Evolutionary conservation across 2,113 vertebrate genomes (phyloP).

Genomic region (Scolopax mira): DNA sequence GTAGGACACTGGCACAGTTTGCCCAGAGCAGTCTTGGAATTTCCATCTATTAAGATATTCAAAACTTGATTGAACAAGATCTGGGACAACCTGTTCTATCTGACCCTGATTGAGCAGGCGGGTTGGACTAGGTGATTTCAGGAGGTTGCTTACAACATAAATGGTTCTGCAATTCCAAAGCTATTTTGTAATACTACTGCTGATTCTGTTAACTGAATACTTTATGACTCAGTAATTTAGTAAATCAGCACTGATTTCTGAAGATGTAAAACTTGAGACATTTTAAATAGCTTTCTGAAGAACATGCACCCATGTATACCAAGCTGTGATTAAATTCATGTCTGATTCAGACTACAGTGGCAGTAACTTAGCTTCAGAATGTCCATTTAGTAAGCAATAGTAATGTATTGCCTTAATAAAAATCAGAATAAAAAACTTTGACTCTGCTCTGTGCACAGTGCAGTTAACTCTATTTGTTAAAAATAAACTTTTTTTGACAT

Average conservation of each 20-base stretch:
- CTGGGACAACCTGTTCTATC: neutral
- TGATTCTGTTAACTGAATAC: neutral
- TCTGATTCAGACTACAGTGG: neutral
- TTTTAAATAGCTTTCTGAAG: neutral
- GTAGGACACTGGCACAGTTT: neutral
- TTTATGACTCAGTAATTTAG: neutral
- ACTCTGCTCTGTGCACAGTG: neutral
- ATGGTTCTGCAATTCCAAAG: neutral
- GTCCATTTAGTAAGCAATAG: neutral
- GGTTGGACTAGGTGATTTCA: neutral
- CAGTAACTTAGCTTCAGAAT: neutral
- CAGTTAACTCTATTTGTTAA: neutral
- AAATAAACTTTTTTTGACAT: neutral
- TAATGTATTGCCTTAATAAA: neutral
- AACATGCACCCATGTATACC: rapidly evolving
- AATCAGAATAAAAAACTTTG: neutral
- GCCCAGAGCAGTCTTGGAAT: neutral
- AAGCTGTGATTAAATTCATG: neutral
- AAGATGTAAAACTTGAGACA: neutral
- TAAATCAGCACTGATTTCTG: neutral
- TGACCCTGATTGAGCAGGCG: neutral
- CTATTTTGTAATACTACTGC: neutral
- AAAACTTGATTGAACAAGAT: rapidly evolving
- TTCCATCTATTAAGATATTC: neutral
- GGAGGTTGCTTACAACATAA: neutral